Evolutionary conservation across 2,888 invertebrate genomes (phyloP).

Genomic region (Orthosia incerta): DNA sequence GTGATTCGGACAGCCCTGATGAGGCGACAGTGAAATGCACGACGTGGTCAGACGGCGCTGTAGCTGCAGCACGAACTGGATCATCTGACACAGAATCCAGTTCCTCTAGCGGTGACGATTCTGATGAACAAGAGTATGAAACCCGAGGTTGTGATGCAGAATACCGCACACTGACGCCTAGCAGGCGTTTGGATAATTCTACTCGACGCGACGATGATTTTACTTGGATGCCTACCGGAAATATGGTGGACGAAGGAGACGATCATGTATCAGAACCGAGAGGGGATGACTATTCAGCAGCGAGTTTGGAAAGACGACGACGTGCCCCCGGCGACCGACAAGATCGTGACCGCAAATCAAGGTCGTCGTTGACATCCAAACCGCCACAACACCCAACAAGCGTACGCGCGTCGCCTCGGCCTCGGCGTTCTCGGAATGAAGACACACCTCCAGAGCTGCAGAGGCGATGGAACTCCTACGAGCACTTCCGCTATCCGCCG

Average conservation of each 20-base stretch:
- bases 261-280: slow-evolving; percentile 78
- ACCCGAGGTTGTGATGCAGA: slow-evolving; percentile 91
- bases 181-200: slow-evolving; percentile 89
- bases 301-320: slow-evolving; percentile 91
- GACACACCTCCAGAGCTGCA: slow-evolving; percentile 86
- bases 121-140: slow-evolving; percentile 87
- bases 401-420: slow-evolving; percentile 84
- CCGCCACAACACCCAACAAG: slow-evolving; percentile 87
- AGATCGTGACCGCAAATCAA: slow-evolving; percentile 92
- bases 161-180: slow-evolving; percentile 89
- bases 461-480: slow-evolving; percentile 90
- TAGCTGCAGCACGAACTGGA: slow-evolving; percentile 80
- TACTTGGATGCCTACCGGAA: slow-evolving; percentile 92
- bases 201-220: slow-evolving; percentile 93
- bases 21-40: slow-evolving; percentile 92
- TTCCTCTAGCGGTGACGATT: slow-evolving; percentile 82
- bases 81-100: slow-evolving; percentile 86
- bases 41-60: slow-evolving; percentile 86
- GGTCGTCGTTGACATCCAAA: slow-evolving; percentile 91
- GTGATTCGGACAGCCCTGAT: slow-evolving; percentile 92
- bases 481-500: slow-evolving; percentile 92
- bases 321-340: slow-evolving; percentile 88
- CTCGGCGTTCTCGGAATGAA: slow-evolving; percentile 82
- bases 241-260: slow-evolving; percentile 79
- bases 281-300: slow-evolving; percentile 82